phyloP scores from a whole-genome alignment of 37 sponge, comb jelly and placozoan genomes.

The Chondrosia reniformis region DNA sequence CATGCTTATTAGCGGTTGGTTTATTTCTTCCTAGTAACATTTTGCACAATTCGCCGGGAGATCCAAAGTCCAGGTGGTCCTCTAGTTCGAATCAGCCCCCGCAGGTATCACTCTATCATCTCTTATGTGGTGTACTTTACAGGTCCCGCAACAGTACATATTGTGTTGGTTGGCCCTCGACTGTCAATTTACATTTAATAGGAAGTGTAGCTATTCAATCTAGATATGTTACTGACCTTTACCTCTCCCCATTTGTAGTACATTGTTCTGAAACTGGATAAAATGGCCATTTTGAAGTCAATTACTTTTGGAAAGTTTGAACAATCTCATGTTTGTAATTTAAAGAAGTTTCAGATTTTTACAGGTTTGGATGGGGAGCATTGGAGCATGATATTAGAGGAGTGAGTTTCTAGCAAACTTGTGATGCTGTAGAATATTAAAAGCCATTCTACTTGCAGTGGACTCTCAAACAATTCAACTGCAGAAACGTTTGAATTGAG shows the following conservation, averaged over 20 bases:
- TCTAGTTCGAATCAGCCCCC: constrained; percentile 60
- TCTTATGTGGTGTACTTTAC: background rate
- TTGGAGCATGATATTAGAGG: constrained; percentile 38
- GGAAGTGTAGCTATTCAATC: no score
- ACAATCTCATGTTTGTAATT: constrained; percentile 79
- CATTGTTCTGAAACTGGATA: constrained; percentile 53
- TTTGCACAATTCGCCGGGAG: constrained; percentile 58
- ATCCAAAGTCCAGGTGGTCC: constrained; percentile 78
- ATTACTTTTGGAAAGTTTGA: constrained; percentile 85
- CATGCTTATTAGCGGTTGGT: no score
- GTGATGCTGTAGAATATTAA: background rate
- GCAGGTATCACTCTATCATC: constrained; percentile 26
- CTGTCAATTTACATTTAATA: no score
- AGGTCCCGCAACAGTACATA: no score
- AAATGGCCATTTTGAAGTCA: constrained; percentile 46
- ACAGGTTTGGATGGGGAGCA: constrained; percentile 67
- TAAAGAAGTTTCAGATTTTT: constrained; percentile 53
- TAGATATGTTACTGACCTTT: no score
- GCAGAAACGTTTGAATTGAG: constrained; percentile 57
- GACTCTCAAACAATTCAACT: constrained; percentile 44
- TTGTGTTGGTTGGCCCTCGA: no score
- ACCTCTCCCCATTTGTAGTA: no score
- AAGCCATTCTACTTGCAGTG: constrained; percentile 15
- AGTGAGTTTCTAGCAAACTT: constrained; percentile 25
- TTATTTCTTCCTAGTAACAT: no score